Conservation (phyloP, 1,140 invertebrate genomes). For the Sycophila sp. region DNA sequence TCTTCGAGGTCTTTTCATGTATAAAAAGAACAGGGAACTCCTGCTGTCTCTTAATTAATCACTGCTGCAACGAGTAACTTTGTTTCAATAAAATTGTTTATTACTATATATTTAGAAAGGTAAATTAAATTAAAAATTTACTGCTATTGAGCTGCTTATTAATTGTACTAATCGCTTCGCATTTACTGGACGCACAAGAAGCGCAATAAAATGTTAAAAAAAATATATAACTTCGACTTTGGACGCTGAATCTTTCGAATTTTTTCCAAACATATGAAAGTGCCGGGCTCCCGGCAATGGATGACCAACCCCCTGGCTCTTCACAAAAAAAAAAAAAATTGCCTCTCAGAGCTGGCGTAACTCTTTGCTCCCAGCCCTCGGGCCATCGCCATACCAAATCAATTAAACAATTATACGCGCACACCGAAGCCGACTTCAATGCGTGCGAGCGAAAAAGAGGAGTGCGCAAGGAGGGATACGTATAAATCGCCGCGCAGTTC, state of each 20-base stretch:
- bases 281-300: background rate
- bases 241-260: background rate
- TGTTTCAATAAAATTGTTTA: too few relatives aligned
- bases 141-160: too few relatives aligned
- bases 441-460: background rate
- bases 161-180: too few relatives aligned
- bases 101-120: too few relatives aligned
- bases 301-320: background rate
- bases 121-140: background rate
- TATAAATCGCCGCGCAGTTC: conserved; percentile 16
- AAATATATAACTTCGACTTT: too few relatives aligned
- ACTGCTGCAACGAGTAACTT: too few relatives aligned
- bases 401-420: conserved; percentile 35
- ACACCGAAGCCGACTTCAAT: background rate
- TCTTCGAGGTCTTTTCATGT: too few relatives aligned
- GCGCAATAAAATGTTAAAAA: too few relatives aligned
- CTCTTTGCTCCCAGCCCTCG: background rate
- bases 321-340: background rate
- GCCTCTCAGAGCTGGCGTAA: background rate
- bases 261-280: background rate
- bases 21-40: too few relatives aligned
- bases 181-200: too few relatives aligned
- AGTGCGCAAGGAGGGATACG: background rate
- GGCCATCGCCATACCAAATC: conserved; percentile 28
- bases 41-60: too few relatives aligned